Base-by-base conservation (phyloP, 2,113 vertebrate species). In the Bucco capensis region DNA sequence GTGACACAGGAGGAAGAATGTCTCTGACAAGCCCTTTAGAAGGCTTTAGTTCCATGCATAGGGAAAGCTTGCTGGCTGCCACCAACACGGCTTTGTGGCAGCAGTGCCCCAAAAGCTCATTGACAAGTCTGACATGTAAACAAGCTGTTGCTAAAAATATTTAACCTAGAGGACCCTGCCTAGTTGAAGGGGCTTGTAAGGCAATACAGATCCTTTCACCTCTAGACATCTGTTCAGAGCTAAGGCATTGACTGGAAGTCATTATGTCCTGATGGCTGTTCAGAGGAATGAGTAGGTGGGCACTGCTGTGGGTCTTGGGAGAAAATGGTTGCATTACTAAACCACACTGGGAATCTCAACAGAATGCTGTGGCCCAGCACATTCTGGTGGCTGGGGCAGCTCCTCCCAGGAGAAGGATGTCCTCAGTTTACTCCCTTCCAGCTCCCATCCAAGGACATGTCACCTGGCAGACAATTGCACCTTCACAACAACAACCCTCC, bases 131-230 rank as follows among this genome's bases (percentile, higher is more conserved):
- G 96, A 95, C 96, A 86, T 93, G 94, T 95, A 94, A 96, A 97
- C 92, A 96, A 94, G 94, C 90, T 91, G 94, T 84, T 94, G 86
- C 95, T 95, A 94, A 94, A 95, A 96, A 96, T 94, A 95, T 95
- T 96, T 95, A 96, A 95, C 93, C 94, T 95, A 37, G 38, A 80
- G 76, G 88, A 94, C 83, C 80, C 92, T 40, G 57, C 71, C 62
- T 86, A 74, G 89, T 88, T 74, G 73, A 77, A 87, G 92, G 89
- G 92, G 84, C 91, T 91, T 65, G 87, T 95, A 91, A 94, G 92
- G 91, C 87, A 94, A 90, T 90, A 93, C 94, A 91, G 91, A 94
- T 96, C 94, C 84, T 93, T 94, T 96, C 96, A 96, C 93, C 93
- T 94, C 89, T 87, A 92, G 89, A 90, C 92, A 83, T 85, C 84